Base-by-base conservation (phyloP, 1,140 invertebrate genomes). In the Chymomyza costata region DNA sequence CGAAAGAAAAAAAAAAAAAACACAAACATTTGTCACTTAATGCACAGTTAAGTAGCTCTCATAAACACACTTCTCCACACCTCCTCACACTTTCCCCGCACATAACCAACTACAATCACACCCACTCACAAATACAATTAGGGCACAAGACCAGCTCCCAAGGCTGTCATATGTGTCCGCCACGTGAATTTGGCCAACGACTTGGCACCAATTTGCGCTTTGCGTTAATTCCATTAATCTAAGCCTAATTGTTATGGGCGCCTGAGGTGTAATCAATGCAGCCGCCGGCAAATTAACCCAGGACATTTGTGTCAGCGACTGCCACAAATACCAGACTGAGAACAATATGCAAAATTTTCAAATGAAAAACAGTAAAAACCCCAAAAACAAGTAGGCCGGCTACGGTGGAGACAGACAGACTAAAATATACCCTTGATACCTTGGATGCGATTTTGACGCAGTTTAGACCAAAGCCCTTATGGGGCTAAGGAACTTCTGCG, bases 141-240 rank as follows among this genome's bases (percentile, higher is more conserved):
- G n/a, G n/a, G n/a, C n/a, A n/a, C n/a, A n/a, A n/a, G n/a, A n/a
- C n/a, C n/a, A n/a, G n/a, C n/a, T n/a, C n/a, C n/a, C n/a, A n/a
- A n/a, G n/a, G n/a, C n/a, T n/a, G n/a, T n/a, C n/a, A n/a, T n/a
- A n/a, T 19, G 6, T 28, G 15, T 6, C 14, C 1, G 8, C n/a
- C 31, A 1, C 1, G 11, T 10, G 1, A 15, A 25, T 13, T n/a
- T n/a, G 6, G 28, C 21, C 38, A 35, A 28, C 15, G 6, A 37
- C 2, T 16, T 31, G 45, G 15, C 21, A 16, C 18, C 71, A 78
- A 71, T 78, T 70, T 56, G 58, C 66, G 65, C 44, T 56, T 54
- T 21, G 71, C 70, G 71, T 76, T 76, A 76, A 76, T 76, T 76
- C 63, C 62, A 65, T 76, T 76, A 76, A 76, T 76, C 78, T 71